Percentiles rank a stretch among this genome's conserved stretches.
phyloP scores from a whole-genome alignment of 1,140 invertebrate species.

The Drosophila varians region DNA sequence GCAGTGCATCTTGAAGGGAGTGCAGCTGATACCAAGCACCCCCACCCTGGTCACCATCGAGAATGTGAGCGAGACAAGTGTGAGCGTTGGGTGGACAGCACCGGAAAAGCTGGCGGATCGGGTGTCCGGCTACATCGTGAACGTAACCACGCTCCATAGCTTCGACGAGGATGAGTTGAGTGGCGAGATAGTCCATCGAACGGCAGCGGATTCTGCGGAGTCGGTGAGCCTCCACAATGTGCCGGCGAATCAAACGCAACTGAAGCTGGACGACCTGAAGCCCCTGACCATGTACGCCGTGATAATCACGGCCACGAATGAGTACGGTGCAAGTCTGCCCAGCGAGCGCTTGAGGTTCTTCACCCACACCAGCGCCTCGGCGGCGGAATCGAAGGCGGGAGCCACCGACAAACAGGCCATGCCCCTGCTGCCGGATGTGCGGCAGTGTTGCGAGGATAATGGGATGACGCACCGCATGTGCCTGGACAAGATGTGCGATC shows the following conservation, averaged over 20 bases:
- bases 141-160: constrained; percentile 88
- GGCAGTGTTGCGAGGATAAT: constrained; percentile 88
- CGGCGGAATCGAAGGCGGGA: constrained; percentile 52
- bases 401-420: constrained; percentile 58
- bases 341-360: constrained; percentile 86
- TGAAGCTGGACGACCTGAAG: constrained; percentile 85
- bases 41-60: constrained; percentile 89
- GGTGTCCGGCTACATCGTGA: constrained; percentile 88
- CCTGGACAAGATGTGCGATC: constrained; percentile 91
- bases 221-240: constrained; percentile 84
- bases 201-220: constrained; percentile 10
- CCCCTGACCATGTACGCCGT: constrained; percentile 93
- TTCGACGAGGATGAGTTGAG: constrained; percentile 85
- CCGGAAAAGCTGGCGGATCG: constrained; percentile 87
- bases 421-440: constrained; percentile 87
- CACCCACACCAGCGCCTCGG: constrained; percentile 69
- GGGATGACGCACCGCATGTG: constrained; percentile 90
- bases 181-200: constrained; percentile 45
- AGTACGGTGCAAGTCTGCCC: constrained; percentile 89
- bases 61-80: constrained; percentile 87
- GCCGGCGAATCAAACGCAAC: constrained; percentile 84
- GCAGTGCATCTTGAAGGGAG: constrained; percentile 91
- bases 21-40: constrained; percentile 90
- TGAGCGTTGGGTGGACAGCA: constrained; percentile 88
- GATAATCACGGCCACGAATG: constrained; percentile 88